A percentile compares a stretch with the other conserved stretches of the same genome.
These are phyloP conservation scores for Halyomorpha halys DNA, from an alignment of 1,140 invertebrate genomes.

Conservation along the genomic window DNA sequence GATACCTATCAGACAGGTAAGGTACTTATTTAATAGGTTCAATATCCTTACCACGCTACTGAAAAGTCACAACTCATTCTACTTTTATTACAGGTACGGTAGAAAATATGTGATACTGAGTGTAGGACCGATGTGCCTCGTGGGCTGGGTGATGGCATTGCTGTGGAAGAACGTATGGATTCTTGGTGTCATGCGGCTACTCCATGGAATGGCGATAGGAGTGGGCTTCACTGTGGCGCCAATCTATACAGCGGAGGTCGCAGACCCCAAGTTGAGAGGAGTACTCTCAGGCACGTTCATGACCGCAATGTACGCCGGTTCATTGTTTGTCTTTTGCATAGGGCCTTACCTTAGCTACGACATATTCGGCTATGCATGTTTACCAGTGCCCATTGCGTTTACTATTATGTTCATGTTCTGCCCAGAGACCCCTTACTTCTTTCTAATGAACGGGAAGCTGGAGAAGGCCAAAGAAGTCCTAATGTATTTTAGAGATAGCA, in stretches of 20 bases:
- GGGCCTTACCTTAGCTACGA: constrained; percentile 33
- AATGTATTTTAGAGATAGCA: constrained; percentile 47
- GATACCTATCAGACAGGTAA: constrained; percentile 51
- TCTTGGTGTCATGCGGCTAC: constrained; percentile 36
- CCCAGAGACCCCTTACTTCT: constrained; percentile 70
- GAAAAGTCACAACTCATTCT: not conserved
- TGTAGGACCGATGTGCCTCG: constrained; percentile 56
- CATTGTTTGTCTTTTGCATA: constrained; percentile 52
- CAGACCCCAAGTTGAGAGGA: constrained; percentile 30
- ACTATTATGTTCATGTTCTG: constrained; percentile 33
- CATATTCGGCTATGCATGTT: constrained; percentile 9
- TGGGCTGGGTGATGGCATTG: constrained; percentile 52
- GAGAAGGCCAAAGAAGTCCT: constrained; percentile 52
- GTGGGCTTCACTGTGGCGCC: constrained; percentile 65
- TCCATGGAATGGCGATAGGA: constrained; percentile 54
- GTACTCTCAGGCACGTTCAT: constrained; percentile 63
- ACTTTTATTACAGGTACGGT: constrained; percentile 27
- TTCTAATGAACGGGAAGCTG: constrained; percentile 47
- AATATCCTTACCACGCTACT: too few species aligned
- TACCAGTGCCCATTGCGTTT: constrained; percentile 32
- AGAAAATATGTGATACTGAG: constrained; percentile 47
- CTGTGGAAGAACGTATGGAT: constrained; percentile 41
- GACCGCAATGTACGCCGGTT: constrained; percentile 34
- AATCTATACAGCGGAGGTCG: constrained; percentile 79
- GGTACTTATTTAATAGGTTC: not conserved